Base-by-base conservation (phyloP, 2,113 vertebrate genomes). In the Sarotherodon lohbergeri region DNA sequence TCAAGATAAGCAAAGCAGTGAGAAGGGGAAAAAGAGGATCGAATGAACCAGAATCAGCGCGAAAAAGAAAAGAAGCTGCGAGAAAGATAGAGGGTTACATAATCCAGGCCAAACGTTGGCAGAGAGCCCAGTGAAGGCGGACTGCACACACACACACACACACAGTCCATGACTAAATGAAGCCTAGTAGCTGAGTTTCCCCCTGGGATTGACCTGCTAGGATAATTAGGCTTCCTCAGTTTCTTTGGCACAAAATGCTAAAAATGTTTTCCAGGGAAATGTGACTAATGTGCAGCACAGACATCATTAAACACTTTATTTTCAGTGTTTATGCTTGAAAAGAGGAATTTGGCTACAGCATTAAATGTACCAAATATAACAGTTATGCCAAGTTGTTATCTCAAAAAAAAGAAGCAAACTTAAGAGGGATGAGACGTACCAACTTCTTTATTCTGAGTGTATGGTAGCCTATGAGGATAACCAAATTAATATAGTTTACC, bases 41-140 rank as follows among this genome's bases (percentile, higher is more conserved):
- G 2, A 84, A 57, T 5, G 14, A 84, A 27, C 5, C 2, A 43
- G 85, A 87, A 19, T 0, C 17, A 34, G 6, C 0, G 17, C 32
- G 14, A 56, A 24, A 43, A 48, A 2, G 27, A 32, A 17, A 41
- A 22, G 32, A 29, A 24, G 78, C 3, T 24, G 32, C 16, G 4
- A 7, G n/a, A 57, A 87, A 84, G 78, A 81, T 71, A 85, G 36
- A 12, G 9, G 16, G 79, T 90, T 90, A 91, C 27, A 68, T 85
- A 90, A 91, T 57, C 3, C 46, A 55, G 84, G 0, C 81, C 19
- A 50, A 50, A 41, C 22, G 5, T 4, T 91, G 90, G 17, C 80
- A 1, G 0, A 2, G 3, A 46, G 90, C 88, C 86, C 80, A 34
- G 41, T 14, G 19, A 4, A 13, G 29, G 29, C 41, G 11, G 17